Conservation (phyloP, 1,140 invertebrate species). For the Cydia strobilella region DNA sequence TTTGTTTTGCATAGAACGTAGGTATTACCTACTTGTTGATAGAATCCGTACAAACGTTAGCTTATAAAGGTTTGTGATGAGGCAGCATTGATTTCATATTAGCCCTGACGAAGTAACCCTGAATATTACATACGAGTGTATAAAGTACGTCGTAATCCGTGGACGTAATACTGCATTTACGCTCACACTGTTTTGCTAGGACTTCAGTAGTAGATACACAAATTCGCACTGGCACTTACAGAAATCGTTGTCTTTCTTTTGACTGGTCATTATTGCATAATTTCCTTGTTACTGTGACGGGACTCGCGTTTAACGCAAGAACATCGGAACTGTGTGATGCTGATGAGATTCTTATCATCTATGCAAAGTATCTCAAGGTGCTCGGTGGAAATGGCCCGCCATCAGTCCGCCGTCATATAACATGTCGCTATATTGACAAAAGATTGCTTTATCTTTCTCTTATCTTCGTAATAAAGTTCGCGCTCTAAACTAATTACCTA, state of each 20-base stretch:
- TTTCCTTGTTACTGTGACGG: not conserved
- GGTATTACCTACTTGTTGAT: not conserved
- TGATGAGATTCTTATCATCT: slow-evolving; percentile 7
- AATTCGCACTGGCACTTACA: slow-evolving; percentile 26
- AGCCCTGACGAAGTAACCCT: not conserved
- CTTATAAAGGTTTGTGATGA: slow-evolving; percentile 4
- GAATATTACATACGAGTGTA: not conserved
- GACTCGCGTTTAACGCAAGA: not conserved
- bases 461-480: slow-evolving; percentile 5
- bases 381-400: slow-evolving; percentile 10
- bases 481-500: slow-evolving; percentile 16
- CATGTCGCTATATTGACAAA: slow-evolving; percentile 25
- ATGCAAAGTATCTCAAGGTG: slow-evolving; percentile 22
- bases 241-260: slow-evolving; percentile 34
- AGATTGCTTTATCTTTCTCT: slow-evolving; percentile 28
- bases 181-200: slow-evolving; percentile 3
- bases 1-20: not conserved
- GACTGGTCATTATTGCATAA: slow-evolving; percentile 3
- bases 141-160: slow-evolving; percentile 12
- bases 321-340: not conserved
- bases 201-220: not conserved
- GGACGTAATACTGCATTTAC: no score
- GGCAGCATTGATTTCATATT: slow-evolving; percentile 18
- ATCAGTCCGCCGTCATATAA: slow-evolving; percentile 8
- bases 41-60: slow-evolving; percentile 16